A percentile compares a stretch with the other conserved stretches of the same genome.
Conservation (phyloP, 2,113 vertebrate species). For the Hydropotes inermis region DNA sequence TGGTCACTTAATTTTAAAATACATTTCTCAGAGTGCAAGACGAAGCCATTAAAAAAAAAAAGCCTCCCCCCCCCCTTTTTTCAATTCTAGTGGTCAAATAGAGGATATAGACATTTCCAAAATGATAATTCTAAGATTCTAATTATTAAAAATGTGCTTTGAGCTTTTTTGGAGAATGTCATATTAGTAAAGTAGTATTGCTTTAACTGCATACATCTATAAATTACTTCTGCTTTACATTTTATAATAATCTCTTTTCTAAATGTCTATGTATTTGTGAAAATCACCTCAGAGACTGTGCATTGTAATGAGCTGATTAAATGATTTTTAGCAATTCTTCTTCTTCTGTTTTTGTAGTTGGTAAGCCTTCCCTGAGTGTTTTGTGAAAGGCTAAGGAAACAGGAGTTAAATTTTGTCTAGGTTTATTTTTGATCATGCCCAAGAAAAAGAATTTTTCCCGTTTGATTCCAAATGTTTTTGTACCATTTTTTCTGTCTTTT, state of each 20-base stretch:
- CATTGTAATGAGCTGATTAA: background rate
- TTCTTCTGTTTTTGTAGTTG: background rate
- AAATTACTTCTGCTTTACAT: background rate
- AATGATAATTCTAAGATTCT: background rate
- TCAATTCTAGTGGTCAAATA: background rate
- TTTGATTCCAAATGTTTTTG: background rate
- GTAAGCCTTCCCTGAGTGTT: background rate
- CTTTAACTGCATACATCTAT: background rate
- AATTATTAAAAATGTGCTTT: conserved; percentile 19
- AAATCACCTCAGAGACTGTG: background rate
- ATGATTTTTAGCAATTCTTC: background rate
- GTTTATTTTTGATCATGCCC: background rate
- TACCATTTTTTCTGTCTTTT: background rate
- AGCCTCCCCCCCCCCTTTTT: background rate
- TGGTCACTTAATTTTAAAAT: conserved; percentile 69
- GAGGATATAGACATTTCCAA: background rate
- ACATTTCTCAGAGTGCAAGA: conserved; percentile 41
- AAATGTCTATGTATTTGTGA: conserved; percentile 13
- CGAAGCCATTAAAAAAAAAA: conserved; percentile 52
- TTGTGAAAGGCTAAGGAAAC: background rate
- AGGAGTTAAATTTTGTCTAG: background rate
- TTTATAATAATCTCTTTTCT: background rate
- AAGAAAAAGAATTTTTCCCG: background rate
- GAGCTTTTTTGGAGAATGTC: conserved; percentile 4
- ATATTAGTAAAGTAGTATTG: background rate